phyloP scores from a whole-genome alignment of 2,113 vertebrate genomes.

The Brachionichthys hirsutus region DNA sequence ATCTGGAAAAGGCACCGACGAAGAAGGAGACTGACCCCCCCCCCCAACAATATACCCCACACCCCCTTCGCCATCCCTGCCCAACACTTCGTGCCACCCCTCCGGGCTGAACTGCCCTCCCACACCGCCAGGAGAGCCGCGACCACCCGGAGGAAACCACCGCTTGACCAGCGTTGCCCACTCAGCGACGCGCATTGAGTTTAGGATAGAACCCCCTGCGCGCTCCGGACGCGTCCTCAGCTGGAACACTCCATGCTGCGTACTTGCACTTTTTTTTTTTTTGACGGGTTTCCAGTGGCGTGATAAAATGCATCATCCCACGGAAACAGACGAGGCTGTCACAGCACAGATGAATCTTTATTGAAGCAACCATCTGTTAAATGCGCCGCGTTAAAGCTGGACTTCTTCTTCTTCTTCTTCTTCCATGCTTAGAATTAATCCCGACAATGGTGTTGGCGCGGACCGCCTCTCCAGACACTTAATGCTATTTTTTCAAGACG shows the following conservation, averaged over 20 bases:
- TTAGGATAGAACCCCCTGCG: conserved; percentile 45
- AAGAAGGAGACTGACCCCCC: conserved; percentile 48
- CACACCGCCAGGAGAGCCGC: conserved; percentile 59
- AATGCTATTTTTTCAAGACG: conserved; percentile 42
- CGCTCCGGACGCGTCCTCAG: conserved; percentile 47
- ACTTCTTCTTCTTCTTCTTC: too few relatives aligned
- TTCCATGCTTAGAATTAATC: conserved; percentile 47
- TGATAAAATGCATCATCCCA: conserved; percentile 44
- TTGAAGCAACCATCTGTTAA: conserved; percentile 42
- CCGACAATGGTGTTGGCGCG: conserved; percentile 70
- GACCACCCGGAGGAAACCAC: conserved; percentile 69
- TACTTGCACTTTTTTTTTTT: conserved; percentile 69
- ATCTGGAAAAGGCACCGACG: conserved; percentile 69
- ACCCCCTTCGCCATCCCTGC: conserved; percentile 50
- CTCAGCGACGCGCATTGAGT: conserved; percentile 72
- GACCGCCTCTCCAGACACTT: conserved; percentile 64
- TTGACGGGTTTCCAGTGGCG: conserved; percentile 63
- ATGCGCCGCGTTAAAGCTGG: conserved; percentile 30
- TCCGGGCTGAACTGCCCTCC: conserved; percentile 64
- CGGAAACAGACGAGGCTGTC: conserved; percentile 56
- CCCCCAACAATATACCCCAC: conserved; percentile 44
- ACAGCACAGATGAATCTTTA: conserved; percentile 25
- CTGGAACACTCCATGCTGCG: conserved; percentile 54
- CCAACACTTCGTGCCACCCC: conserved; percentile 67
- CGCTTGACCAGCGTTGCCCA: conserved; percentile 75